phyloP scores from a whole-genome alignment of 1,140 invertebrate species.

The Drosophila carrolli region DNA sequence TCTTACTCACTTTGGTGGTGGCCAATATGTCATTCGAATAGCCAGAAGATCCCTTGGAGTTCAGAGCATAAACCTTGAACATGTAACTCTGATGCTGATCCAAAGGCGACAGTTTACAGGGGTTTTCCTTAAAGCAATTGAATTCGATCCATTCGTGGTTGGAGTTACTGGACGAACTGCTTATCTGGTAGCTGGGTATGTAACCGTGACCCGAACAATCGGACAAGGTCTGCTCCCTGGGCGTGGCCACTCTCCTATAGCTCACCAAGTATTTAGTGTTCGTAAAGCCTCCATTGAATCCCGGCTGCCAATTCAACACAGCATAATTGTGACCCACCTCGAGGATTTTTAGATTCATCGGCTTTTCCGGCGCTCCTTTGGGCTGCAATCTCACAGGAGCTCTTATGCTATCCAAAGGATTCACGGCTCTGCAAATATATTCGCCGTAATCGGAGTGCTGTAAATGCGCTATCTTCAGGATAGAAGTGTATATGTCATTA shows the following conservation, averaged over 20 bases:
- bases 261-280: constrained; percentile 94
- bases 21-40: constrained; percentile 92
- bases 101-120: constrained; percentile 93
- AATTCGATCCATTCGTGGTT: constrained; percentile 90
- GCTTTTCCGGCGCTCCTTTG: constrained; percentile 92
- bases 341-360: constrained; percentile 88
- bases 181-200: constrained; percentile 52
- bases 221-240: constrained; percentile 86
- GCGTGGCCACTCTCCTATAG: constrained; percentile 88
- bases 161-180: constrained; percentile 79
- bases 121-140: constrained; percentile 93
- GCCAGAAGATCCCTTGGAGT: constrained; percentile 92
- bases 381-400: constrained; percentile 92
- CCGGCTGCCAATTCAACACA: constrained; percentile 92
- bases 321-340: constrained; percentile 91
- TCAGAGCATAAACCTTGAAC: constrained; percentile 94
- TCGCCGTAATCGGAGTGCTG: constrained; percentile 93
- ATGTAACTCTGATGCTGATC: constrained; percentile 93
- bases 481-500: constrained; percentile 93
- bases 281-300: constrained; percentile 94
- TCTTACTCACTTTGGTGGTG: constrained; percentile 93
- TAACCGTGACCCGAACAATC: constrained; percentile 86
- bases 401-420: constrained; percentile 90
- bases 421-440: constrained; percentile 93
- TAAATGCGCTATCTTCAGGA: constrained; percentile 91